Base-by-base conservation (phyloP, 2,888 invertebrate genomes). In the Cacoxenus indagator region DNA sequence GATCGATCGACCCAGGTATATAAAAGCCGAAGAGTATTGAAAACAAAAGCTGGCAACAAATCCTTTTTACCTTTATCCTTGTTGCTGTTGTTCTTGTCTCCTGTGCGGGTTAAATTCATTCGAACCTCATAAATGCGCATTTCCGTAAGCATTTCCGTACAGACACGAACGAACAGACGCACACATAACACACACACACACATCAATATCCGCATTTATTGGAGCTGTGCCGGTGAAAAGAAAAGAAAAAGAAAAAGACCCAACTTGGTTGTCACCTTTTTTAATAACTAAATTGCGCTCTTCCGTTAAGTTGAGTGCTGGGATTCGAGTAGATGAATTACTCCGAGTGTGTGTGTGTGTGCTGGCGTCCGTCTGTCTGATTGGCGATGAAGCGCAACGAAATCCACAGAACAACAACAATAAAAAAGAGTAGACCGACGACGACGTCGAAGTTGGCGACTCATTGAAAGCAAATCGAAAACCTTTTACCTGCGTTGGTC, bases 221-320 rank as follows among this genome's bases (percentile, higher is more conserved):
- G 51, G 37, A 8, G 14, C 37, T 37, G 5, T 3, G 69, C 68
- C 8, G 27, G 55, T 46, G 57, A 61, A 43, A 45, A 51, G 8
- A 17, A 54, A 54, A 48, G 26, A 45, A 29, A 68, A 11, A 59
- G 22, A 19, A 45, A 51, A 64, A 64, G 64, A 62, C 48, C 45
- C n/a, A n/a, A 64, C 68, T 64, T 37, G 69, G 26, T 37, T 73
- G 70, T n/a, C 73, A 55, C 73, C 82, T 78, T 79, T n/a, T 79
- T 82, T 78, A 76, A 75, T 79, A 73, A 77, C 79, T 81, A 81
- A 81, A 81, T 81, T 81, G 83, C 79, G 75, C 71, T 79, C 82
- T 81, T 81, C 81, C 81, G 82, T 77, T 81, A 75, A 82, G 78
- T 82, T 82, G 76, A 74, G 77, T 81, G 72, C 59, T 37, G 82